Conservation (phyloP, 2,888 invertebrate species). For the Bhutanitis thaidina region DNA sequence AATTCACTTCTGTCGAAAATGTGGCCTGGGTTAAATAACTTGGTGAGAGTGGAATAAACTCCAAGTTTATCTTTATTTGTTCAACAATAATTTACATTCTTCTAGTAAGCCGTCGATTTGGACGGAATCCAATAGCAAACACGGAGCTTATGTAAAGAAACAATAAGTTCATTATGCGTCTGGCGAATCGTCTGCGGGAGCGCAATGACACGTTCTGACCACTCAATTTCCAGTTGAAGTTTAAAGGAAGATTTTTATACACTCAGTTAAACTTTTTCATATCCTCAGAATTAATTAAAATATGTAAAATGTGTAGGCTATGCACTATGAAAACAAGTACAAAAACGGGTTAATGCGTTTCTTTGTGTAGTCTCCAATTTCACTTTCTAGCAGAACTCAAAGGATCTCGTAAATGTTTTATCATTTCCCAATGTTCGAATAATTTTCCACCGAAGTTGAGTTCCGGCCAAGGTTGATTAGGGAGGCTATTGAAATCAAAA, state of each 20-base stretch:
- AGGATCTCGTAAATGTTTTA: slow-evolving; percentile 35
- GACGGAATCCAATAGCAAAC: slow-evolving; percentile 36
- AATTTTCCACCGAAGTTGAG: no score
- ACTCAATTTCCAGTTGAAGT: slow-evolving; percentile 1
- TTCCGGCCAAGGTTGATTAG: no score
- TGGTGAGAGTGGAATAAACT: slow-evolving; percentile 14
- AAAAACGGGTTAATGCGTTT: not conserved
- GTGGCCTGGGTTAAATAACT: slow-evolving; percentile 8
- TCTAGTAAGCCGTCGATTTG: slow-evolving; percentile 32
- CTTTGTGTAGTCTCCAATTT: slow-evolving; percentile 28
- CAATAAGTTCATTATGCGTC: slow-evolving; percentile 37
- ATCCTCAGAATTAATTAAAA: no score
- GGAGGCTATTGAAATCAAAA: no score
- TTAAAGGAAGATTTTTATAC: not conserved
- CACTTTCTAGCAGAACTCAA: slow-evolving; percentile 31
- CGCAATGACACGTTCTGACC: slow-evolving; percentile 11
- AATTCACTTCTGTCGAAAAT: slow-evolving; percentile 14
- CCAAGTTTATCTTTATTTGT: slow-evolving; percentile 23
- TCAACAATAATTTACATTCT: slow-evolving; percentile 27
- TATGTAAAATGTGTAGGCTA: no score
- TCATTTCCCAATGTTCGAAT: slow-evolving; percentile 41
- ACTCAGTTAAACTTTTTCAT: no score
- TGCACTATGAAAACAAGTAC: no score
- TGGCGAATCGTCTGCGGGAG: slow-evolving; percentile 29
- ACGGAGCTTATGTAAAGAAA: slow-evolving; percentile 27